Conservation (phyloP, 2,888 invertebrate genomes). For the Papilio gigon region DNA sequence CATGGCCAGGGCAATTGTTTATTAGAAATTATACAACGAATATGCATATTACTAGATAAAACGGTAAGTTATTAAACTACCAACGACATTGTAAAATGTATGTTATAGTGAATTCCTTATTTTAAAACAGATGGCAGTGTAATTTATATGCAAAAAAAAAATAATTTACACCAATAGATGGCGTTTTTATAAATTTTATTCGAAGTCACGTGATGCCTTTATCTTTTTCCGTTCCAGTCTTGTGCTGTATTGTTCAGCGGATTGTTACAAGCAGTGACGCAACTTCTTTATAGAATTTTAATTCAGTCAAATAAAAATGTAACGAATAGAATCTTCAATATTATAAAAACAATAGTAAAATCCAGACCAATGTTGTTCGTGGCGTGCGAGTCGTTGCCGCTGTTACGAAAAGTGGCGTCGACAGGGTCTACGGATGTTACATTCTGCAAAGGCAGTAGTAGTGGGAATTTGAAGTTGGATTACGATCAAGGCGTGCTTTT, state of each 20-base stretch:
- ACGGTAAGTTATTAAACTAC: constrained; percentile 58
- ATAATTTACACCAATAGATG: neutral
- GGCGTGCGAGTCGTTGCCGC: constrained; percentile 50
- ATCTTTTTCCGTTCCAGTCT: constrained; percentile 59
- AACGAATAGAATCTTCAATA: constrained; percentile 45
- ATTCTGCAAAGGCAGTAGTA: constrained; percentile 55
- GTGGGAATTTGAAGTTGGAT: constrained; percentile 66
- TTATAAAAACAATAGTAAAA: constrained; percentile 55
- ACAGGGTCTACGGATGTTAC: constrained; percentile 45
- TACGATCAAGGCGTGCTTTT: constrained; percentile 73
- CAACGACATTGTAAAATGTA: too few species aligned
- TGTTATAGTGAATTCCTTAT: too few species aligned
- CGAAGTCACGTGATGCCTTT: too few species aligned
- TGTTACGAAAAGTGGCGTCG: constrained; percentile 49
- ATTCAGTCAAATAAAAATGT: constrained; percentile 24
- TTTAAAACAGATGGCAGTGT: too few species aligned
- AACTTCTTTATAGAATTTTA: constrained; percentile 41
- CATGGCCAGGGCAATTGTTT: constrained; percentile 43
- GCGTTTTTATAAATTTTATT: neutral
- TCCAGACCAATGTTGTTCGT: constrained; percentile 64
- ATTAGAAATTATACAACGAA: constrained; percentile 53
- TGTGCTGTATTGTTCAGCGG: constrained; percentile 58
- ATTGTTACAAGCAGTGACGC: constrained; percentile 44
- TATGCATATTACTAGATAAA: constrained; percentile 63
- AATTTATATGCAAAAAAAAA: too few species aligned